Conservation (phyloP, 2,888 invertebrate species). For the Meliscaeva auricollis region DNA sequence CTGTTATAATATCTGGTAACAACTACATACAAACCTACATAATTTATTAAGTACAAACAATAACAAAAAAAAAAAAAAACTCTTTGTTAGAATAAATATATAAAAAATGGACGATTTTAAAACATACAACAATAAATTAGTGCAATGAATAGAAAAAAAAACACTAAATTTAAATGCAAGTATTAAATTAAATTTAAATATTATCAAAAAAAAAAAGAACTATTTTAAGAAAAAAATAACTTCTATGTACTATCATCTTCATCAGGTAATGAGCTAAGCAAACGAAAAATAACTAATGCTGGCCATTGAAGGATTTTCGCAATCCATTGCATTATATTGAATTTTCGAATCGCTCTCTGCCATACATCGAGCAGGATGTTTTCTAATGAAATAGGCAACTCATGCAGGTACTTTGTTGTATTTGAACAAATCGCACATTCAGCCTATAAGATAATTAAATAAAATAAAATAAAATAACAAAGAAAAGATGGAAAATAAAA, state of each 20-base stretch:
- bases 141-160: conserved; percentile 41
- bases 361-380: conserved; percentile 81
- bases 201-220: conserved; percentile 44
- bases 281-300: conserved; percentile 81
- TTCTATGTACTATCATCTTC: conserved; percentile 79
- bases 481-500: conserved; percentile 77
- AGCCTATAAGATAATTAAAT: conserved; percentile 80
- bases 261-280: conserved; percentile 81
- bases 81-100: conserved; percentile 6
- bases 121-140: conserved; percentile 51
- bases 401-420: conserved; percentile 82
- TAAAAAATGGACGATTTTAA: conserved; percentile 44
- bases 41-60: conserved; percentile 58
- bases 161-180: conserved; percentile 21
- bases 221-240: conserved; percentile 56
- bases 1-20: conserved; percentile 36
- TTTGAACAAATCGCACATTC: conserved; percentile 82
- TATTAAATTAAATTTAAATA: conserved; percentile 42
- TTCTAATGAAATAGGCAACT: conserved; percentile 81
- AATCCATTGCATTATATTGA: conserved; percentile 81
- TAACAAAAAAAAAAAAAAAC: conserved; percentile 40
- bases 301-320: conserved; percentile 83
- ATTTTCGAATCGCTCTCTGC: conserved; percentile 80
- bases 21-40: conserved; percentile 11
- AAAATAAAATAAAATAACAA: conserved; percentile 77